Evolutionary conservation across 2,888 invertebrate genomes (phyloP), one percentile per base, ranked within the genome.

Genomic region (Synergus umbraculus): DNA sequence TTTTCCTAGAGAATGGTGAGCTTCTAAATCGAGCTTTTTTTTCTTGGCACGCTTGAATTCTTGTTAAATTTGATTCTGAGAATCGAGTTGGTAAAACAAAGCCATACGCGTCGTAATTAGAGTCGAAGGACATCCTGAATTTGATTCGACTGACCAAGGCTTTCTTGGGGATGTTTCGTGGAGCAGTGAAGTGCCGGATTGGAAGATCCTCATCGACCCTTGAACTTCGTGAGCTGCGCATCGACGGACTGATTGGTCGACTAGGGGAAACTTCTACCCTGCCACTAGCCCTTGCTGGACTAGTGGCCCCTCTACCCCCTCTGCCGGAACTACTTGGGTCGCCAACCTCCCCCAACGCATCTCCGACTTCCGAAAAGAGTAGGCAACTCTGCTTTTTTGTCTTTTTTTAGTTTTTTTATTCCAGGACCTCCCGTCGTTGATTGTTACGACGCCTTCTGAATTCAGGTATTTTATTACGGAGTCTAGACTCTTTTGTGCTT

Each of bases 301-400:
- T 87, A 67, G 81, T 84, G 84, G 83, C 87, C 83, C 86, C 87
- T 78, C 85, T 87, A 78, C 87, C 87, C 79, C 85, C 86, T 83
- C 86, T 87, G 79, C 87, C 87, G 82, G 86, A 86, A 81, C 85
- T 87, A 76, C 87, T 86, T 78, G 86, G 86, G 83, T 88, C 88
- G 83, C 87, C 87, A 84, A 86, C 85, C 79, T 88, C 87, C 84
- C 88, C 87, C 81, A 87, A 87, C 83, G 84, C 85, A 81, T 88
- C 88, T 88, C 87, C 88, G 78, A 86, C 86, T 76, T 87, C 86
- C 83, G 86, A 87, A 84, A 87, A 87, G 86, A 85, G 87, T 87
- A 87, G 83, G 87, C 83, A 84, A 73, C 73, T 49, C 49, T 73
- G 29, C 22, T 73, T 54, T 73, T 73, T 44, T 80, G 67, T 81